These are phyloP conservation scores for Parauchenoglanis punctatus DNA, from an alignment of 2,797 vertebrate species.

Conservation along the genomic window DNA sequence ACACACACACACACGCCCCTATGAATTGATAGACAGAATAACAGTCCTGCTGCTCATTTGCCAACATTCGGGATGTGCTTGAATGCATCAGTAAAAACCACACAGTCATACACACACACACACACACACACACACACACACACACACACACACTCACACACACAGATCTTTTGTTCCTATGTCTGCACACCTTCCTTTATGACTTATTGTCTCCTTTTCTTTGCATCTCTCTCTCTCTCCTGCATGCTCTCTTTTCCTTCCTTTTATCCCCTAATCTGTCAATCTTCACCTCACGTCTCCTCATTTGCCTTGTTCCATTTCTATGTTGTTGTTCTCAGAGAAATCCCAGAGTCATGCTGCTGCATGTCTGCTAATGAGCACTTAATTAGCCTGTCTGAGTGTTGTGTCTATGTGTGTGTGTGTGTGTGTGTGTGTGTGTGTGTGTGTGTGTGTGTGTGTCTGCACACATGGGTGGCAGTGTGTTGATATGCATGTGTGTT, in stretches of 20 bases:
- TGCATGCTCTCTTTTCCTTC: background rate
- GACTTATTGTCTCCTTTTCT: background rate
- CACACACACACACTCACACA: conserved; percentile 1
- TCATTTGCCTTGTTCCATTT: background rate
- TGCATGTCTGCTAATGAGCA: conserved; percentile 78
- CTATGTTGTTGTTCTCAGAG: background rate
- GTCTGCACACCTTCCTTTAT: background rate
- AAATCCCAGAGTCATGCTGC: conserved; percentile 69
- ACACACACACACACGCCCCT: conserved; percentile 25
- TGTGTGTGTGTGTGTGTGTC: conserved; percentile 25
- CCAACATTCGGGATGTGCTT: conserved; percentile 72
- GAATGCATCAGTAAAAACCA: conserved; percentile 65
- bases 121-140: background rate
- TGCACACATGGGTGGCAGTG: conserved; percentile 13
- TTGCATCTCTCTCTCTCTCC: background rate
- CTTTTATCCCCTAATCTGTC: background rate
- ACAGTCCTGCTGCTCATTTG: conserved; percentile 69
- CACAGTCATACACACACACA: conserved; percentile 58
- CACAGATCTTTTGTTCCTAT: background rate
- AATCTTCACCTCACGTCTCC: background rate
- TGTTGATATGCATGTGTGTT: conserved; percentile 33
- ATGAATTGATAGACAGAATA: conserved; percentile 66
- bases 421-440: conserved; percentile 44
- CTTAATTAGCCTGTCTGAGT: conserved; percentile 77
- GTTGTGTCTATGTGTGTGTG: conserved; percentile 48